Conservation (phyloP, 2,888 invertebrate genomes). For the Rhingia rostrata region DNA sequence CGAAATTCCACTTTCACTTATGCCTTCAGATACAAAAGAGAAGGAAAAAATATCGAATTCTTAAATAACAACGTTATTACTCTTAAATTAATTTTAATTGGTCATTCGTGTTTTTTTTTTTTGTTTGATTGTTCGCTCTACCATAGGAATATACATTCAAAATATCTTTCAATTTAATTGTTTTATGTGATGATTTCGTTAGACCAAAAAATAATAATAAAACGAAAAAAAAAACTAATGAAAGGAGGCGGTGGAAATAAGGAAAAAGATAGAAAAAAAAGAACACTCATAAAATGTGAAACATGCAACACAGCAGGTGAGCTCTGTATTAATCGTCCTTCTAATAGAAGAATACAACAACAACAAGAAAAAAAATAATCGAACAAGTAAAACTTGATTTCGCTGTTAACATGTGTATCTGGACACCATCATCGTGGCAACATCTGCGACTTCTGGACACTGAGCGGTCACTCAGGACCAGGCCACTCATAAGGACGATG, state of each 20-base stretch:
- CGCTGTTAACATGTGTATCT: constrained; percentile 61
- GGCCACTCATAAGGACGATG: constrained; percentile 38
- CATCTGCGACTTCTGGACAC: constrained; percentile 63
- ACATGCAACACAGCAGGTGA: constrained; percentile 73
- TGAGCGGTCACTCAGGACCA: background rate
- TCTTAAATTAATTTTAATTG: constrained; percentile 72
- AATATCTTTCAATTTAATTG: constrained; percentile 65
- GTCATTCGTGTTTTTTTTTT: constrained; percentile 39
- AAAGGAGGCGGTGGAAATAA: constrained; percentile 62
- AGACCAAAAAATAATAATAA: constrained; percentile 27
- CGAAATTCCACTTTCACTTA: constrained; percentile 55
- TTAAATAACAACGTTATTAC: constrained; percentile 64
- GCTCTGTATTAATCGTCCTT: constrained; percentile 65
- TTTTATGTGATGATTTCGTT: constrained; percentile 67
- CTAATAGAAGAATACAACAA: constrained; percentile 42
- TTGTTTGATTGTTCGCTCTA: constrained; percentile 20
- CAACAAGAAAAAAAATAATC: constrained; percentile 3
- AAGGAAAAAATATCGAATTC: constrained; percentile 39
- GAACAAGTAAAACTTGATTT: constrained; percentile 59
- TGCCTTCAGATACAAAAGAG: constrained; percentile 1
- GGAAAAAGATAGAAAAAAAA: constrained; percentile 33
- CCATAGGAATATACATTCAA: constrained; percentile 49
- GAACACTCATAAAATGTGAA: constrained; percentile 67
- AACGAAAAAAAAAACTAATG: constrained; percentile 34
- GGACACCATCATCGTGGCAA: constrained; percentile 54